Conservation (phyloP, 1,140 invertebrate species). For the Daktulosphaira vitifoliae region DNA sequence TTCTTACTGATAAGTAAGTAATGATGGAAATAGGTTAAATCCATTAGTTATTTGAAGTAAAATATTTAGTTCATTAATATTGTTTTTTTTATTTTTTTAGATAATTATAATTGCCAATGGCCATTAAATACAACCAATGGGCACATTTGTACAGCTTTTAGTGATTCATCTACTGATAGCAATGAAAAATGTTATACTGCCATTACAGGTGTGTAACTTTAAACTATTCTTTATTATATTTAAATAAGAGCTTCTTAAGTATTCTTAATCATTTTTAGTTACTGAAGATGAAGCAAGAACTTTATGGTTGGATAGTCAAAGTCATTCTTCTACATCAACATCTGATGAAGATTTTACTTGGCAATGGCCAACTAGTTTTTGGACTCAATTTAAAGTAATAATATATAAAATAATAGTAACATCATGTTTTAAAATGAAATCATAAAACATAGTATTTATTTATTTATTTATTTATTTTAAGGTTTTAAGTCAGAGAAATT, state of each 20-base stretch:
- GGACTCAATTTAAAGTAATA: constrained; percentile 66
- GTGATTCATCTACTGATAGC: constrained; percentile 35
- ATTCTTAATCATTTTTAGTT: constrained; percentile 38
- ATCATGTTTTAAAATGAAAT: too few species aligned
- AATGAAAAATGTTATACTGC: constrained; percentile 32
- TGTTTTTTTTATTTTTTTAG: neutral
- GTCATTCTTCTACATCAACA: constrained; percentile 56
- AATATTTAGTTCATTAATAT: too few species aligned
- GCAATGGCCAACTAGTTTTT: constrained; percentile 72
- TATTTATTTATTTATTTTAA: constrained; percentile 35
- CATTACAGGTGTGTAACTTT: constrained; percentile 4
- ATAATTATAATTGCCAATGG: constrained; percentile 30
- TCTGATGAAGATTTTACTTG: constrained; percentile 53
- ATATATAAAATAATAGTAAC: too few species aligned
- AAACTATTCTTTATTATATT: neutral
- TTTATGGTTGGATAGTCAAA: constrained; percentile 65
- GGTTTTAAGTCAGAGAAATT: constrained; percentile 67
- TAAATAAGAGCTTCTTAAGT: neutral
- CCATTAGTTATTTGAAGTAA: too few species aligned
- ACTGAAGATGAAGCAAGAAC: constrained; percentile 60
- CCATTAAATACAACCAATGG: constrained; percentile 20
- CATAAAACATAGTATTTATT: too few species aligned
- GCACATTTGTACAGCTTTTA: constrained; percentile 38
- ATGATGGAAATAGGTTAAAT: too few species aligned
- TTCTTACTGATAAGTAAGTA: too few species aligned